Evolutionary conservation across 2,888 invertebrate genomes (phyloP).

Genomic region (Eupithecia vulgata): DNA sequence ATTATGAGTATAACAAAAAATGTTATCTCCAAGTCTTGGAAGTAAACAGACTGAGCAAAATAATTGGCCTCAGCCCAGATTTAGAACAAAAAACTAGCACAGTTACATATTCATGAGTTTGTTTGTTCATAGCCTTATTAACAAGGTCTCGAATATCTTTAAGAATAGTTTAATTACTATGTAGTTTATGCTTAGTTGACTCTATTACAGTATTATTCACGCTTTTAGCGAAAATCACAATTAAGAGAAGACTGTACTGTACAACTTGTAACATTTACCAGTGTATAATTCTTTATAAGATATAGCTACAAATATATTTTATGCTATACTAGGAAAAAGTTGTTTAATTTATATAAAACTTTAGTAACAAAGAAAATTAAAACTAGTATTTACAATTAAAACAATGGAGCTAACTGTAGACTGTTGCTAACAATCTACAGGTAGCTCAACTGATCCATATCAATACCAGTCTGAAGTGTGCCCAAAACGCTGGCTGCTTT

Average conservation of each 20-base stretch:
- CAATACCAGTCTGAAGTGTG: no score
- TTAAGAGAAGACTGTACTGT: conserved; percentile 33
- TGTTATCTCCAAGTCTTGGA: conserved; percentile 9
- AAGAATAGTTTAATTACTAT: conserved; percentile 27
- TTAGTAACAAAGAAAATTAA: no score
- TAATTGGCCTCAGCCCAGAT: conserved; percentile 29
- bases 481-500: no score
- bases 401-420: no score
- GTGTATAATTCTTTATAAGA: conserved; percentile 25
- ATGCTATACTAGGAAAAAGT: conserved; percentile 7
- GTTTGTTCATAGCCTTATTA: conserved; percentile 23
- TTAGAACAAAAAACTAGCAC: conserved; percentile 25
- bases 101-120: conserved; percentile 28
- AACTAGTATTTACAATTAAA: no score
- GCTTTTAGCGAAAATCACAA: conserved; percentile 25
- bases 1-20: conserved; percentile 5
- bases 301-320: conserved; percentile 30
- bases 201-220: conserved; percentile 33
- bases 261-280: conserved; percentile 26
- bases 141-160: conserved; percentile 23
- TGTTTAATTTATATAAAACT: conserved; percentile 6
- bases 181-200: conserved; percentile 24
- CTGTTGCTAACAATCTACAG: no score
- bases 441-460: no score
- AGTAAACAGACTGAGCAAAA: conserved; percentile 8